These are phyloP conservation scores for Strigops habroptila DNA, from an alignment of 2,113 vertebrate species.

Conservation along the genomic window DNA sequence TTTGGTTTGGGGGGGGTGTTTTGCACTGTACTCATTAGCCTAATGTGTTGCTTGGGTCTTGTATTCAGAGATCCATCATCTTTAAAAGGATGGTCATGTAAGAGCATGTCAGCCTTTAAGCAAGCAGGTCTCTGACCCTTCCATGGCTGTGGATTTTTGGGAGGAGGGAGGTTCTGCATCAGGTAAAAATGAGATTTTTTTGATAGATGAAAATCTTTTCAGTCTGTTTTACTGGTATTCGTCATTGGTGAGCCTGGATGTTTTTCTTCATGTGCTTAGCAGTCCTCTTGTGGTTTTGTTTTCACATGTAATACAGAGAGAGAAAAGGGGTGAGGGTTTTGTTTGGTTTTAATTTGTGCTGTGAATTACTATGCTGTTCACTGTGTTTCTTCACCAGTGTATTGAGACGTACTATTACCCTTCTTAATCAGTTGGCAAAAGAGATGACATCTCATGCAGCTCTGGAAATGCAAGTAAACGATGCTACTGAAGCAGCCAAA, in stretches of 20 bases:
- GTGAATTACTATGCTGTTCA: conserved; percentile 12
- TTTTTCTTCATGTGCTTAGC: neutral
- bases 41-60: neutral
- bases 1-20: neutral
- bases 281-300: neutral
- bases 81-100: neutral
- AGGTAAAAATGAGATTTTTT: neutral
- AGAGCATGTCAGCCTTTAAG: neutral
- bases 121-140: neutral
- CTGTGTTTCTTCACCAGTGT: conserved; percentile 65
- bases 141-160: neutral
- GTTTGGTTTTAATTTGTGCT: neutral
- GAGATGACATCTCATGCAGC: conserved; percentile 67
- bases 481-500: conserved; percentile 80
- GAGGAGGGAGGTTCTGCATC: neutral
- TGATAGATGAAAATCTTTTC: neutral
- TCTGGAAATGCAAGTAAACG: conserved; percentile 83
- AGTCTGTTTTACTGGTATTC: neutral
- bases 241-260: fast-evolving
- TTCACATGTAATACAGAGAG: neutral
- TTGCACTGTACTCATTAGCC: neutral
- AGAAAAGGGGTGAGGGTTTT: neutral
- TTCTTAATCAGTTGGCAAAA: conserved; percentile 87
- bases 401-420: conserved; percentile 83
- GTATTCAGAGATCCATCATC: neutral